Percentiles rank a stretch among this genome's conserved stretches.
Evolutionary conservation across 1,140 invertebrate species (phyloP).

Genomic region (Drosophila varians): DNA sequence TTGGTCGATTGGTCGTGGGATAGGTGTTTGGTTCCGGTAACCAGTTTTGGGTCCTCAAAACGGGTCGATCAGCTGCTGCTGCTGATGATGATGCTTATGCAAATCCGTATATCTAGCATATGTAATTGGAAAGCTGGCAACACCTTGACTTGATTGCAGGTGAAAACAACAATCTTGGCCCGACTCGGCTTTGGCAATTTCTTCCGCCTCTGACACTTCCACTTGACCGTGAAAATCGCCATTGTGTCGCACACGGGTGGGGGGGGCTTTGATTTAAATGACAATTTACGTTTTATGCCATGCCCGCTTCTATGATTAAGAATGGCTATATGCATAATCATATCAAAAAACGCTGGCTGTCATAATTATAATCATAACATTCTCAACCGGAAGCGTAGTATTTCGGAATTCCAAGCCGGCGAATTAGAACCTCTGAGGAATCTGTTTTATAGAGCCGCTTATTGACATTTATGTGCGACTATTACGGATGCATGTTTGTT

Average conservation of each 20-base stretch:
- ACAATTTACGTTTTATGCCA: conserved; percentile 64
- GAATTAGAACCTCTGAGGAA: conserved; percentile 27
- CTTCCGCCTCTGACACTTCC: conserved; percentile 66
- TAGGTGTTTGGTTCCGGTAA: conserved; percentile 50
- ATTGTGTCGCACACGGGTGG: conserved; percentile 28
- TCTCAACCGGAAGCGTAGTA: conserved; percentile 55
- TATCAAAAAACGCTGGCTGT: conserved; percentile 27
- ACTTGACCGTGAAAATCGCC: conserved; percentile 71
- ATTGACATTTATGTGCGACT: conserved; percentile 37
- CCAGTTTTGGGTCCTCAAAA: conserved; percentile 59
- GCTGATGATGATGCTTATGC: conserved; percentile 52
- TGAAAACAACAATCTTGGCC: conserved; percentile 53
- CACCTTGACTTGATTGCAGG: conserved; percentile 69
- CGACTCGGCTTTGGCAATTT: conserved; percentile 55
- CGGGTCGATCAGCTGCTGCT: conserved; percentile 56
- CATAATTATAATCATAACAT: conserved; percentile 49
- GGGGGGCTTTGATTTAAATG: conserved; percentile 69
- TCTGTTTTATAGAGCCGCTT: conserved; percentile 7
- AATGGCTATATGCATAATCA: conserved; percentile 68
- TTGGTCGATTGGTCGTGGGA: not conserved
- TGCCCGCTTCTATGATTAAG: conserved; percentile 58
- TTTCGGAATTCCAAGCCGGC: conserved; percentile 6
- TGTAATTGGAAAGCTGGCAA: conserved; percentile 69
- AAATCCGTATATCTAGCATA: conserved; percentile 58
- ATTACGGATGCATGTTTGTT: conserved; percentile 18